phyloP scores from a whole-genome alignment of 2,797 vertebrate genomes.

The Tangara arthus region DNA sequence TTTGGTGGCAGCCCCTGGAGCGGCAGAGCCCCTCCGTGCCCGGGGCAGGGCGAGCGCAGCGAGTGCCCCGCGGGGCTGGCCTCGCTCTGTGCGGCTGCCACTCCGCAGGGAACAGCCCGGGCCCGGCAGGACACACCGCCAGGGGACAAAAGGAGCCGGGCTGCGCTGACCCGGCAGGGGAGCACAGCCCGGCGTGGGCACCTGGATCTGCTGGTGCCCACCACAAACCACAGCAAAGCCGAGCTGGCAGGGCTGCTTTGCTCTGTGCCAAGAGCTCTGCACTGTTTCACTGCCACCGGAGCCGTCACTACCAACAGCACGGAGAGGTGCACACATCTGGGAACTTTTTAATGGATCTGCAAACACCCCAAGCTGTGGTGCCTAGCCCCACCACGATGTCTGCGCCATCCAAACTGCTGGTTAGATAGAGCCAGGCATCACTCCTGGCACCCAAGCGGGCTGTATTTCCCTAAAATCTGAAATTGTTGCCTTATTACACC shows the following conservation, averaged over 20 bases:
- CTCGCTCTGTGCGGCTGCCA: neutral
- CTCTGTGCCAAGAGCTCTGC: neutral
- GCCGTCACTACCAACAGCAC: neutral
- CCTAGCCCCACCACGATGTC: neutral
- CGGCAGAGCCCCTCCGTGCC: neutral
- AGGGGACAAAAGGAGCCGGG: neutral
- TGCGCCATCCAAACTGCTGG: rapidly evolving
- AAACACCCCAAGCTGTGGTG: neutral
- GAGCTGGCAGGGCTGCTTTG: neutral
- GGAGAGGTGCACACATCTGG: rapidly evolving
- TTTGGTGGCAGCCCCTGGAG: neutral
- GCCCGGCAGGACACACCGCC: neutral
- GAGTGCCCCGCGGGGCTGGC: rapidly evolving
- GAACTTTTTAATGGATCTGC: constrained; percentile 26
- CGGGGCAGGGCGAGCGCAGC: neutral
- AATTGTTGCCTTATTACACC: constrained; percentile 19
- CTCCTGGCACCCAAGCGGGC: neutral
- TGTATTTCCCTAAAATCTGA: constrained; percentile 8
- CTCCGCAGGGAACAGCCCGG: neutral
- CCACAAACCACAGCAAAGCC: neutral
- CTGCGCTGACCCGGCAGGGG: rapidly evolving
- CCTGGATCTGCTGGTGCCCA: neutral
- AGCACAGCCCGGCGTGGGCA: rapidly evolving
- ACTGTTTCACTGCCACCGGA: neutral
- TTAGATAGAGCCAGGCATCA: neutral